Conservation (phyloP, 2,113 vertebrate species). For the Colinus virginianus region DNA sequence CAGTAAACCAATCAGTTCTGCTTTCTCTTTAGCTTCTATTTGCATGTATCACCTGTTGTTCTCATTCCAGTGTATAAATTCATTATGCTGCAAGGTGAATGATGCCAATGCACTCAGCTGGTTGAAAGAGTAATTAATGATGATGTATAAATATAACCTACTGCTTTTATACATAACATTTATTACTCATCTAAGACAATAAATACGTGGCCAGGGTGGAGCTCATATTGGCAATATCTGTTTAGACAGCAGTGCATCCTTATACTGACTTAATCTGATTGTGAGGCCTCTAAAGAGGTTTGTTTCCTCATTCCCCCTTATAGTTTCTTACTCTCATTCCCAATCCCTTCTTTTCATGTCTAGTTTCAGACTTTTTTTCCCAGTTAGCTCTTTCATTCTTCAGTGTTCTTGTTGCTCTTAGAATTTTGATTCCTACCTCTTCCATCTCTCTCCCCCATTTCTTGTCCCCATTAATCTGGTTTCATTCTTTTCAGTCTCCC, state of each 20-base stretch:
- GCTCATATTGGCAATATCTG: neutral
- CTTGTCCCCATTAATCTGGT: neutral
- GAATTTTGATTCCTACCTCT: neutral
- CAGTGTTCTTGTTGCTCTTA: neutral
- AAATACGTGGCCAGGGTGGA: neutral
- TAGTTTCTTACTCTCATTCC: neutral
- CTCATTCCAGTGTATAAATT: neutral
- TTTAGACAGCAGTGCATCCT: neutral
- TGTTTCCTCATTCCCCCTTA: neutral
- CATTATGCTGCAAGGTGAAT: fast-evolving
- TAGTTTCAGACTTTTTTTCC: neutral
- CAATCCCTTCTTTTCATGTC: neutral
- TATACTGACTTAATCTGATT: neutral
- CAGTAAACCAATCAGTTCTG: neutral
- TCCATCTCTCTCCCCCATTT: neutral
- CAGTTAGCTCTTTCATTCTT: neutral
- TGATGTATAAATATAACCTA: neutral
- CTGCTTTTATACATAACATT: neutral
- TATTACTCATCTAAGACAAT: neutral
- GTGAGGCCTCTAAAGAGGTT: neutral
- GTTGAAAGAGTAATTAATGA: neutral
- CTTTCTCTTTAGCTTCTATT: neutral
- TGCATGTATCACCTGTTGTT: fast-evolving
- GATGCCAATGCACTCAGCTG: fast-evolving
- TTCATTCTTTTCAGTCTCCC: neutral